A percentile compares a stretch with the other conserved stretches of the same genome.
Conservation (phyloP, 2,113 vertebrate genomes). For the Lucifuga dentata region DNA sequence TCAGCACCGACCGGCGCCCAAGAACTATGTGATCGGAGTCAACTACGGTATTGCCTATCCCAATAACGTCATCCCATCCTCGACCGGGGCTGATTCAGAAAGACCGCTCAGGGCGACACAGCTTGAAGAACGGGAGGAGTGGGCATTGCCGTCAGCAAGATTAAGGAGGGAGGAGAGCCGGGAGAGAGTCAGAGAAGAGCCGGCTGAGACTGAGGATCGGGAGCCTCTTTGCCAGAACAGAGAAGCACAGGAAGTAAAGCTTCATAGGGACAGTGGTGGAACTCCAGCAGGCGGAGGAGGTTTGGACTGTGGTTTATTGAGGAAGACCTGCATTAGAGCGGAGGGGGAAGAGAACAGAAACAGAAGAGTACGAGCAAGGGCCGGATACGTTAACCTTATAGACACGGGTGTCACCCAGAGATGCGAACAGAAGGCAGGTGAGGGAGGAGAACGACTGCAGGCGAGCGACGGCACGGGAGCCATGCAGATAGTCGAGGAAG, state of each 20-base stretch:
- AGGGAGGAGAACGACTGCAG: conserved; percentile 85
- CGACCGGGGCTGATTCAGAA: conserved; percentile 66
- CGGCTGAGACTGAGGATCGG: conserved; percentile 66
- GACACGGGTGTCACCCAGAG: conserved; percentile 82
- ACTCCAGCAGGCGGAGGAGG: conserved; percentile 42
- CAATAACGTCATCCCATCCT: conserved; percentile 84
- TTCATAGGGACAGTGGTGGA: conserved; percentile 45
- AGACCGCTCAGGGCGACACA: conserved; percentile 27
- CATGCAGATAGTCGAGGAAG: conserved; percentile 97
- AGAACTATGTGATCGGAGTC: conserved; percentile 91
- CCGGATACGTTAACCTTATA: conserved; percentile 71
- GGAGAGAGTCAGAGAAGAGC: conserved; percentile 47
- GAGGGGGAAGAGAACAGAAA: conserved; percentile 42
- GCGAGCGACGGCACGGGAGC: conserved; percentile 76
- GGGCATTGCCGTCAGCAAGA: conserved; percentile 84
- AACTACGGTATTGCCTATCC: conserved; percentile 90
- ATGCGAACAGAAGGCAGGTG: conserved; percentile 90
- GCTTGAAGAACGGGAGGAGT: conserved; percentile 73
- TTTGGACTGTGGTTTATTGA: conserved; percentile 43
- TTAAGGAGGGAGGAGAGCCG: conserved; percentile 84
- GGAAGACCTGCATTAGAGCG: conserved; percentile 42
- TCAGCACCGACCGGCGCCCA: conserved; percentile 86
- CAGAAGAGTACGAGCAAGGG: conserved; percentile 29
- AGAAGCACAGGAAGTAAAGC: conserved; percentile 48
- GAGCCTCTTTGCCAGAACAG: conserved; percentile 60